phyloP scores from a whole-genome alignment of 2,888 invertebrate species.

The Oegoconia quadripuncta region DNA sequence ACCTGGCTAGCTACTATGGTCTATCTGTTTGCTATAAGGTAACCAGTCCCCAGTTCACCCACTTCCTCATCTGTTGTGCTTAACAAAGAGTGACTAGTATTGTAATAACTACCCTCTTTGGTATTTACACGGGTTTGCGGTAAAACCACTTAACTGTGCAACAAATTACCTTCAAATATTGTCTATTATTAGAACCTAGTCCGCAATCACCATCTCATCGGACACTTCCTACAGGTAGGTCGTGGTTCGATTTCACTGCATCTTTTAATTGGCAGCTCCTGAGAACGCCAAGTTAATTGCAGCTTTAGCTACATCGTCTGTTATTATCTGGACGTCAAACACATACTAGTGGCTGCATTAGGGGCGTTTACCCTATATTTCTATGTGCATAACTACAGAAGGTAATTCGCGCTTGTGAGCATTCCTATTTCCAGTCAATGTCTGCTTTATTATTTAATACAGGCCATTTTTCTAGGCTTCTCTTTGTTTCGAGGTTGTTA shows the following conservation, averaged over 20 bases:
- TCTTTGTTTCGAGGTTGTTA: constrained; percentile 16
- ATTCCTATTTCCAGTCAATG: constrained; percentile 35
- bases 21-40: too few relatives aligned
- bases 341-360: constrained; percentile 39
- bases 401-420: constrained; percentile 45
- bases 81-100: too few relatives aligned
- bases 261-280: constrained; percentile 53
- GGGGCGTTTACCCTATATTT: constrained; percentile 54
- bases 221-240: constrained; percentile 27
- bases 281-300: constrained; percentile 55
- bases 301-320: constrained; percentile 36
- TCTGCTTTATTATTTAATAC: constrained; percentile 26
- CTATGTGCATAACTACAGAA: constrained; percentile 41
- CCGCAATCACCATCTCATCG: constrained; percentile 29
- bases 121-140: too few relatives aligned
- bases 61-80: too few relatives aligned
- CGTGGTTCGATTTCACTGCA: constrained; percentile 44
- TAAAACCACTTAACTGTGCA: too few relatives aligned
- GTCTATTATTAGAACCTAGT: constrained; percentile 32
- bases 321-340: constrained; percentile 59
- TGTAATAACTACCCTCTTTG: too few relatives aligned
- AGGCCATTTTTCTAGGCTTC: constrained; percentile 8
- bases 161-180: constrained; percentile 32
- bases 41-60: too few relatives aligned
- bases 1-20: too few relatives aligned